Percentiles rank a stretch among this genome's conserved stretches.
phyloP scores from a whole-genome alignment of 2,888 invertebrate species.

The Drosophila subsilvestris region DNA sequence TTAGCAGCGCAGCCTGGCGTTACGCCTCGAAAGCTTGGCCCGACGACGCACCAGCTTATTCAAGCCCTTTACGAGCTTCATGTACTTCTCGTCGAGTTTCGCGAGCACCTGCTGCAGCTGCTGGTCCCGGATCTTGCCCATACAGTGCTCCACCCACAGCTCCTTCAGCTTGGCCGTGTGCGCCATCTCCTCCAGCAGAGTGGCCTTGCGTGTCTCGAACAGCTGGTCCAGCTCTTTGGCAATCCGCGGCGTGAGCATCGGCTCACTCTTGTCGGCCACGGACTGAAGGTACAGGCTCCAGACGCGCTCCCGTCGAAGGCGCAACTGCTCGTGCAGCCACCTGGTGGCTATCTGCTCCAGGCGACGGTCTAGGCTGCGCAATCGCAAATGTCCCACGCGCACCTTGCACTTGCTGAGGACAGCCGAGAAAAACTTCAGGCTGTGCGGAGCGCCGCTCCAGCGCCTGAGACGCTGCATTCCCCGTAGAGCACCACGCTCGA shows the following conservation, averaged over 20 bases:
- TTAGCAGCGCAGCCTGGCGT: slow-evolving; percentile 24
- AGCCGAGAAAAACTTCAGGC: slow-evolving; percentile 18
- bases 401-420: slow-evolving; percentile 5
- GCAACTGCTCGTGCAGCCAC: slow-evolving; percentile 15
- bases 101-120: slow-evolving; percentile 5
- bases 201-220: not conserved
- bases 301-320: not conserved
- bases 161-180: slow-evolving; percentile 2
- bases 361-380: slow-evolving; percentile 18
- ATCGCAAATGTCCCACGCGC: not conserved
- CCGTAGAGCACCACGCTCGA: slow-evolving; percentile 2
- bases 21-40: slow-evolving; percentile 2
- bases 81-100: slow-evolving; percentile 17
- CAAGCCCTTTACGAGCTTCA: not conserved
- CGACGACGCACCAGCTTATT: not conserved
- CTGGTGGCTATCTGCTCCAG: slow-evolving; percentile 22
- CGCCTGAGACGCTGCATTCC: slow-evolving; percentile 35
- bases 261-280: not conserved
- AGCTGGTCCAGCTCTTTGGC: not conserved
- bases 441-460: slow-evolving; percentile 20
- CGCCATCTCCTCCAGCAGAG: slow-evolving; percentile 2
- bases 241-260: not conserved
- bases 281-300: slow-evolving; percentile 32
- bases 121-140: not conserved
- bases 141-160: not conserved